Base-by-base conservation (phyloP, 2,113 vertebrate species). In the Amphilophus citrinellus region DNA sequence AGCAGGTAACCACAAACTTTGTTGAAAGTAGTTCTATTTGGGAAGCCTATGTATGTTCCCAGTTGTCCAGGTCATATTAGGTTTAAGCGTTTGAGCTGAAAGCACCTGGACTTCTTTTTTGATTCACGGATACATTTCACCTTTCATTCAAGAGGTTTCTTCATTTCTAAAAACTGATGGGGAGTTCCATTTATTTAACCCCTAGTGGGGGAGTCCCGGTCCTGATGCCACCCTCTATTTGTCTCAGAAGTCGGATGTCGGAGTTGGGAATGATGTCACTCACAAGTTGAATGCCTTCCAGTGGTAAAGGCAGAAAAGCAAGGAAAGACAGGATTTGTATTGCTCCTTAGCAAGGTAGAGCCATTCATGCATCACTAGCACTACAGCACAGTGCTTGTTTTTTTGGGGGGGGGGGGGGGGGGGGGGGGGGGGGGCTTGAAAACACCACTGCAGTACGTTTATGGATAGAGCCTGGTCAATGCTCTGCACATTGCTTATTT, bases 391-490 rank as follows among this genome's bases (percentile, higher is more conserved):
- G 0, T 47, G 39, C 35, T 37, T 24, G 24, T 37, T 3, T 27
- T 47, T 68, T 47, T 47, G 22, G 22, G 22, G 22, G 22, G 22
- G 22, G 22, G 22, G 22, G 22, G 22, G 22, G 22, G 22, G 22
- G 22, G 22, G 44, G 22, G 44, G 44, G 5, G 44, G 44, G 44
- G 27, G 63, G 14, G 44, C 14, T 66, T 68, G 44, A 47, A 68
- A 68, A 47, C 22, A 68, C 44, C 0, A 3, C 22, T 0, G 65
- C 0, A 2, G 22, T 14, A 47, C 14, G 3, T 17, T 68, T 14
- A 47, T 68, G 14, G 27, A 18, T 42, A 10, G 22, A 27, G 65
- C 22, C 14, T 53, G 50, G 7, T 20, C 50, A 56, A 14, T 9
- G 50, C 50, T 68, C 47, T 68, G 14, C 2, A 3, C 30, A 50